Base-by-base conservation (phyloP, 2,113 vertebrate genomes). In the Nestor notabilis region DNA sequence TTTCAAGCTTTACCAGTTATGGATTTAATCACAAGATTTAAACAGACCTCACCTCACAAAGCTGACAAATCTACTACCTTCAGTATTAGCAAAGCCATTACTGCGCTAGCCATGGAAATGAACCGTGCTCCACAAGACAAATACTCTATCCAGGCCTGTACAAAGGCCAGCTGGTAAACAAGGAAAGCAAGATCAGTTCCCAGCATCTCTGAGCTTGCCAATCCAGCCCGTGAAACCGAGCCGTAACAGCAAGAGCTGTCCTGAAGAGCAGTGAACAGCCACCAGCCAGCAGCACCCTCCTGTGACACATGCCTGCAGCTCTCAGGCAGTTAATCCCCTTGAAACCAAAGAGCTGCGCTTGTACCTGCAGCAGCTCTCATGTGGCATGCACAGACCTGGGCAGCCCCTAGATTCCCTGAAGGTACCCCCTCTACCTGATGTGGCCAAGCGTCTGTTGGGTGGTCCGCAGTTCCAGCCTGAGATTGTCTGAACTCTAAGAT, bases 401-500 rank as follows among this genome's bases (percentile, higher is more conserved):
- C 44, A 33, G 27, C 24, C 66, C 83, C 11, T 64, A 11, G 19
- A 23, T n/a, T 47, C 46, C 72, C 87, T 56, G 47, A 28, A 43
- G 52, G 44, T 12, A 17, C 25, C 44, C 16, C 21, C 47, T 89
- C 43, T 63, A 92, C 92, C 87, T 94, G 64, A 87, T 15, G 53
- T 68, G 95, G 53, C 69, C 61, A 21, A 98, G 90, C 19, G 99
- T 97, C 95, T 95, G 89, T 35, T 87, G 79, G 44, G 97, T 93
- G 95, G 96, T 96, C 46, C 97, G 95, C 49, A 79, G 93, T 90
- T 98, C 97, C 72, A 96, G 96, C 58, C 96, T 68, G 2, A 96
- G 89, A 93, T 97, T 98, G 63, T 97, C 95, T 81, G 98, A 96
- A 76, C 98, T 96, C 18, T 94, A 90, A 93, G 92, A 93, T 5